Base-by-base conservation (phyloP, 2,888 invertebrate genomes). In the Oconnorella tubifera region DNA sequence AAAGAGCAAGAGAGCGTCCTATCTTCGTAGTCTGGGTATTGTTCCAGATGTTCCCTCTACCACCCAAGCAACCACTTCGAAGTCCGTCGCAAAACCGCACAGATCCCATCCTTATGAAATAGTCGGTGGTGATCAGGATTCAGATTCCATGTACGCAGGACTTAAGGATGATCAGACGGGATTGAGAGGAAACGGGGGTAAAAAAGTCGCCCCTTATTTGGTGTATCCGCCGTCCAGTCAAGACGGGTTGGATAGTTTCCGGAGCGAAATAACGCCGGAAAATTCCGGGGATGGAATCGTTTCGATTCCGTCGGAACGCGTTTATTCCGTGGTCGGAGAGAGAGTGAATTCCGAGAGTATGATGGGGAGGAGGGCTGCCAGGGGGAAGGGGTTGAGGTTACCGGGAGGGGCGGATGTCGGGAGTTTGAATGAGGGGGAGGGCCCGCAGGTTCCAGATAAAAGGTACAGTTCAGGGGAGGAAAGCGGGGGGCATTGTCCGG, bases 41-140 rank as follows among this genome's bases (percentile, higher is more conserved):
- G 33, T 6, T 2, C 33, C 10, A 25, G 23, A 33, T 23, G 19
- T 25, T 10, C 33, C 48, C 23, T 48, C 56, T 4, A 28, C 56
- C 1, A 28, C 55, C 10, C 31, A 32, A 1, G 56, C 14, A 23
- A 33, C 62, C 4, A 33, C 40, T 6, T 48, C 53, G 56, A 62
- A 33, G 27, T 27, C 19, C 19, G 3, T 40, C 14, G 23, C 19
- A 23, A 56, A 33, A 33, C 48, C 29, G 48, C 32, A 40, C 31
- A 33, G 62, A 33, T 57, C 56, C 6, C 60, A 66, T 56, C 59
- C 66, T 2, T 66, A 66, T 58, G 66, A 66, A 28, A 59, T 55
- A 33, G 63, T 66, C 10, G 28, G 29, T 19, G 65, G 65, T 14
- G 62, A 63, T 40, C 58, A 57, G 19, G 56, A 63, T n/a, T 33